Conservation (phyloP, 2,113 vertebrate genomes). For the Sitta europaea region DNA sequence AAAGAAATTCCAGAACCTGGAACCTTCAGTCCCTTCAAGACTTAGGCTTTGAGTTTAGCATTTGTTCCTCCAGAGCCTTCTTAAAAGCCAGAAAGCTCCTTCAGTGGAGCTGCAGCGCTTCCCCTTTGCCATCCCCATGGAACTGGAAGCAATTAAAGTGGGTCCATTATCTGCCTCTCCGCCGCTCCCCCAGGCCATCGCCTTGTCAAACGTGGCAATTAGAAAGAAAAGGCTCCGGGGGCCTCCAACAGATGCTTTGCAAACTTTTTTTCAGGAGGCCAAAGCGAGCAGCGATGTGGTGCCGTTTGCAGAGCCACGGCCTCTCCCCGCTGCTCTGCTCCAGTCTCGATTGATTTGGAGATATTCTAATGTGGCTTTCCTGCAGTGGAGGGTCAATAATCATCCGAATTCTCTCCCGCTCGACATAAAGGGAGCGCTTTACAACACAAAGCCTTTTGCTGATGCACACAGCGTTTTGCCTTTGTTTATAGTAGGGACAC, state of each 20-base stretch:
- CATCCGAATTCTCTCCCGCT: slow-evolving; percentile 30
- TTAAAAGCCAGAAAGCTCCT: slow-evolving; percentile 40
- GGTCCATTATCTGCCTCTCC: slow-evolving; percentile 58
- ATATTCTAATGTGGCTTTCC: slow-evolving; percentile 42
- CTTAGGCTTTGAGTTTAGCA: background rate
- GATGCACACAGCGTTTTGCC: slow-evolving; percentile 6
- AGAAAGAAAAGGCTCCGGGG: slow-evolving; percentile 60
- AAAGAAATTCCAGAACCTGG: background rate
- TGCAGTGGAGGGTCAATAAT: slow-evolving; percentile 43
- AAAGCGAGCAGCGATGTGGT: slow-evolving; percentile 23
- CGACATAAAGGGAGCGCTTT: slow-evolving; percentile 20
- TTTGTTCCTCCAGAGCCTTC: slow-evolving; percentile 32
- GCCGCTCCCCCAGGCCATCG: background rate
- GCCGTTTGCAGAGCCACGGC: background rate
- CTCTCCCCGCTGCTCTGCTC: background rate
- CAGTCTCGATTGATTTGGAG: slow-evolving; percentile 31
- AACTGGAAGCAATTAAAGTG: slow-evolving; percentile 63
- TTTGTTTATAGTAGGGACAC: slow-evolving; percentile 14
- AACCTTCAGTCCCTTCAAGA: background rate
- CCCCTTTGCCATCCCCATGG: slow-evolving; percentile 44
- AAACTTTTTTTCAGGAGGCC: slow-evolving; percentile 55
- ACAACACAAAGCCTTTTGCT: slow-evolving; percentile 37
- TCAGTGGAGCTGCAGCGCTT: background rate
- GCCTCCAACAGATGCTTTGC: slow-evolving; percentile 38
- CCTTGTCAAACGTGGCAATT: slow-evolving; percentile 60